Evolutionary conservation across 2,113 vertebrate genomes (phyloP).

Genomic region (Cromileptes altivelis): DNA sequence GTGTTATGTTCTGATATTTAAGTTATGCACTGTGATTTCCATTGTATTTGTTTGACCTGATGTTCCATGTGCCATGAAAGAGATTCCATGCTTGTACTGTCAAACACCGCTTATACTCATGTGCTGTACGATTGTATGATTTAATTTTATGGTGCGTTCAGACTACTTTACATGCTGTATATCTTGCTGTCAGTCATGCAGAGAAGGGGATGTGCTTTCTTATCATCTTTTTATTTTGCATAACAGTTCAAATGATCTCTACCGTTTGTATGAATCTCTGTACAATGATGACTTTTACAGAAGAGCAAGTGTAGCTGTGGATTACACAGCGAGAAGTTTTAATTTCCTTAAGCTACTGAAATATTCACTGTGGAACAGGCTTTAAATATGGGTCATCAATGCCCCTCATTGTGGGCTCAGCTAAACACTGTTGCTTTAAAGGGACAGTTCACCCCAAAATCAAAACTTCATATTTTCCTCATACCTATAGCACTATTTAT

Average conservation of each 20-base stretch:
- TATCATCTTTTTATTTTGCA: conserved; percentile 26
- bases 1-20: conserved; percentile 43
- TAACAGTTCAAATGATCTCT: conserved; percentile 9
- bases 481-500: too few relatives aligned
- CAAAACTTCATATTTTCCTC: too few relatives aligned
- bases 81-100: conserved; percentile 37
- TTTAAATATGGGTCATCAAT: conserved; percentile 19
- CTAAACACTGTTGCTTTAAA: conserved; percentile 35
- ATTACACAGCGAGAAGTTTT: conserved; percentile 40
- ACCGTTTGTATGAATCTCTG: conserved; percentile 17
- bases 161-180: conserved; percentile 27
- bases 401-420: conserved; percentile 14
- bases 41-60: conserved; percentile 41
- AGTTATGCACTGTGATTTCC: conserved; percentile 57
- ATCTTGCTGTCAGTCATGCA: conserved; percentile 30
- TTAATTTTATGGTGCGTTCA: conserved; percentile 26
- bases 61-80: conserved; percentile 43
- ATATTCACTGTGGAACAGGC: conserved; percentile 28
- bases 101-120: conserved; percentile 12
- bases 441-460: too few relatives aligned
- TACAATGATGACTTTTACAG: conserved; percentile 25
- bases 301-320: conserved; percentile 39
- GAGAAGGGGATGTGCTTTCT: conserved; percentile 14
- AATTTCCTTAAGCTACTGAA: conserved; percentile 32
- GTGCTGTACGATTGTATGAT: conserved; percentile 24